A percentile compares a stretch with the other conserved stretches of the same genome.
These are phyloP conservation scores for Zygothrica quintamaculata DNA, from an alignment of 2,888 invertebrate species.

Conservation along the genomic window DNA sequence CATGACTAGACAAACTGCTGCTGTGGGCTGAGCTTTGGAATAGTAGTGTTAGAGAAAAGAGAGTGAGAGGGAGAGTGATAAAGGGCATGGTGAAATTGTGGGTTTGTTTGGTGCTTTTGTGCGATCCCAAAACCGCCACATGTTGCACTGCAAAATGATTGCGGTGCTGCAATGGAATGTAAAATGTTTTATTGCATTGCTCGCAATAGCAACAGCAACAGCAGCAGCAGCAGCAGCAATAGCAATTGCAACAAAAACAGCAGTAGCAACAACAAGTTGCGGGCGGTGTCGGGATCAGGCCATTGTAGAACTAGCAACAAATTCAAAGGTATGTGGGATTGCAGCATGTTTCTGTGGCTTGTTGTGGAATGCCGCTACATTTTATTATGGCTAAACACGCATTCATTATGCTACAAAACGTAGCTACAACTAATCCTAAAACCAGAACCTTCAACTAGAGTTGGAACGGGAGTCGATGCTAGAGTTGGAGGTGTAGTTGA, in stretches of 20 bases:
- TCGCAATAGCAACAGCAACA: conserved; percentile 35
- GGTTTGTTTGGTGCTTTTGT: conserved; percentile 31
- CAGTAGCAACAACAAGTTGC: conserved; percentile 29
- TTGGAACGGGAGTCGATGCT: no score
- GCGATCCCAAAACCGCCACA: conserved; percentile 40
- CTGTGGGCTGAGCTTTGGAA: background rate
- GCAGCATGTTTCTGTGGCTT: conserved; percentile 62
- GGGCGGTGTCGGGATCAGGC: conserved; percentile 26
- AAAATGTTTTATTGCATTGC: conserved; percentile 69
- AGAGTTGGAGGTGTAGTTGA: no score
- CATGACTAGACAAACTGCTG: conserved; percentile 44
- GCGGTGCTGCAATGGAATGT: conserved; percentile 55
- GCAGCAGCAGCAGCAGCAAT: conserved; percentile 9
- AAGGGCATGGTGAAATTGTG: no score
- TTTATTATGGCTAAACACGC: conserved; percentile 75
- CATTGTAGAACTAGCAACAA: background rate
- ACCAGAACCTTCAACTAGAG: background rate
- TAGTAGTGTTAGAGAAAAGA: background rate
- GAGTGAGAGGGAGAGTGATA: background rate
- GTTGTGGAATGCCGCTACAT: conserved; percentile 65
- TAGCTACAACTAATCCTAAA: background rate
- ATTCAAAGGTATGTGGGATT: conserved; percentile 2
- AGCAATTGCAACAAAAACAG: conserved; percentile 16
- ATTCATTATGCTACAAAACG: conserved; percentile 61
- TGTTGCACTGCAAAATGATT: conserved; percentile 60